phyloP scores from a whole-genome alignment of 2,888 invertebrate species.

The Embidobia sp. region DNA sequence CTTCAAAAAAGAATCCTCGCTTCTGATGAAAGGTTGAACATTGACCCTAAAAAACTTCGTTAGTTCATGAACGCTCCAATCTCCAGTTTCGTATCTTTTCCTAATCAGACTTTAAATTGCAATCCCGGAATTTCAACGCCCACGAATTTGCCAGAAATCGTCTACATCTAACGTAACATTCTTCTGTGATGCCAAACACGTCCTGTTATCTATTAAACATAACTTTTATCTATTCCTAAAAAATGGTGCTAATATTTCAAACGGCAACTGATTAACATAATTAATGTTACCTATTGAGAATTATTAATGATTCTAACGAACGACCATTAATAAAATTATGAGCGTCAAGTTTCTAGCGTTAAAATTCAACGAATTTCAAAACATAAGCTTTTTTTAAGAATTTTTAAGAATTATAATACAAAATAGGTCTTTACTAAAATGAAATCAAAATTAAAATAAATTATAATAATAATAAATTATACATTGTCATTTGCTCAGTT shows the following conservation, averaged over 20 bases:
- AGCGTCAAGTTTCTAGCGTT: too few relatives aligned
- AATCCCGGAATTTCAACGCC: constrained; percentile 12
- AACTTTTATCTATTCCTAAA: constrained; percentile 12
- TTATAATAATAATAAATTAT: too few relatives aligned
- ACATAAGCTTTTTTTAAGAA: too few relatives aligned
- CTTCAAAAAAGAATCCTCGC: neutral
- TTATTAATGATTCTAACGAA: too few relatives aligned
- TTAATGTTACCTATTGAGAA: constrained; percentile 13
- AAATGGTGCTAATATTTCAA: constrained; percentile 11
- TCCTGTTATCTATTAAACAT: too few relatives aligned
- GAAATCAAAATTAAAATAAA: too few relatives aligned
- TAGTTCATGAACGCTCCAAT: too few relatives aligned
- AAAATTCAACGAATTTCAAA: too few relatives aligned
- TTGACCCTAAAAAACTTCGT: constrained; percentile 14
- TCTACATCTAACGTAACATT: constrained; percentile 8
- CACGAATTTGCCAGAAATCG: constrained; percentile 6
- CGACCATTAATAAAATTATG: too few relatives aligned
- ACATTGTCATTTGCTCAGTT: too few relatives aligned
- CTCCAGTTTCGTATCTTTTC: neutral
- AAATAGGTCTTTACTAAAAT: too few relatives aligned
- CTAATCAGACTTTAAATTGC: constrained; percentile 3
- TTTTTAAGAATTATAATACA: too few relatives aligned
- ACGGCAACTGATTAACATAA: neutral
- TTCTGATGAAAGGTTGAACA: constrained; percentile 20
- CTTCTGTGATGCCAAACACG: neutral